Conservation (phyloP, 2,888 invertebrate genomes). For the Minunthozetes semirufus region DNA sequence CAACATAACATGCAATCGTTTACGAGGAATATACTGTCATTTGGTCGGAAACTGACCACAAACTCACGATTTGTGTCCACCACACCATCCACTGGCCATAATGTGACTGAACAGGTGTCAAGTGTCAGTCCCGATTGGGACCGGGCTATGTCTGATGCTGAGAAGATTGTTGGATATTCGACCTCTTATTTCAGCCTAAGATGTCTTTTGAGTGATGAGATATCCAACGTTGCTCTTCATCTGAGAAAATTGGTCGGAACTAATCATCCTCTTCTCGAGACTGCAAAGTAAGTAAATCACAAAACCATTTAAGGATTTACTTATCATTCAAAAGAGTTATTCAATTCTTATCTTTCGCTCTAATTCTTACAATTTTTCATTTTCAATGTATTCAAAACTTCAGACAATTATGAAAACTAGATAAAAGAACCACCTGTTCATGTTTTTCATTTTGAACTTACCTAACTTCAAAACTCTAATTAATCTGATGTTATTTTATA, state of each 20-base stretch:
- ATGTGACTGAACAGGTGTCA: not conserved
- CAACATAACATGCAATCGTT: slow-evolving; percentile 13
- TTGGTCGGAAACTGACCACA: slow-evolving; percentile 9
- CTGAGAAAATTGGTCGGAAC: not conserved
- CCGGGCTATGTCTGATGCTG: not conserved
- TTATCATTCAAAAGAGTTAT: no score
- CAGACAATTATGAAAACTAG: slow-evolving; percentile 24
- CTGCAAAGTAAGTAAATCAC: not conserved
- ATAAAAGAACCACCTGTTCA: no score
- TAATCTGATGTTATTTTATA: no score
- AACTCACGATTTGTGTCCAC: slow-evolving; percentile 1
- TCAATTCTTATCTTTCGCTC: no score
- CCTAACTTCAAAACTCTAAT: no score
- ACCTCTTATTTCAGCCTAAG: not conserved
- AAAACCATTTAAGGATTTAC: no score
- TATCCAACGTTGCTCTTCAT: not conserved
- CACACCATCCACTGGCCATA: not conserved
- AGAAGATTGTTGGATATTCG: not conserved
- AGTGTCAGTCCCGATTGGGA: slow-evolving; percentile 7
- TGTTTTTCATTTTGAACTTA: no score
- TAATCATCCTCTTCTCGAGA: not conserved
- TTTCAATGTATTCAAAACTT: not conserved
- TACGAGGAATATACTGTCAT: not conserved
- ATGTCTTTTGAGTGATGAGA: not conserved
- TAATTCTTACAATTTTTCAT: not conserved